Evolutionary conservation across 2,797 vertebrate species (phyloP).

Genomic region (Pangasius larnaudii): DNA sequence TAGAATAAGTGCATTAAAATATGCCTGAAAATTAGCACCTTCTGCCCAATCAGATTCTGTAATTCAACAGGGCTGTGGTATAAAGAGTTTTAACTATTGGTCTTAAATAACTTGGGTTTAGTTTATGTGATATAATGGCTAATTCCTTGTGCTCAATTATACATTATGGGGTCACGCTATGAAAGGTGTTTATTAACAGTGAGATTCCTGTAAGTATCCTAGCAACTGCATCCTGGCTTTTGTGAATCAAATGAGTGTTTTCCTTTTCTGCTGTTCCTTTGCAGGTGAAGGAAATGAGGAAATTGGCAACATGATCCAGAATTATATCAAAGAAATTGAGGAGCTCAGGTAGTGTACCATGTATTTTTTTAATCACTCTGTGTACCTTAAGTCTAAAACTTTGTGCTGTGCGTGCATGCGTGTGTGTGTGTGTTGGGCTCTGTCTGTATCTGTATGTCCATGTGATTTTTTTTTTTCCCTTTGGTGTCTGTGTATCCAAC

Average conservation of each 20-base stretch:
- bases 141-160: neutral
- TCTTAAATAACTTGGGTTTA: slow-evolving; percentile 3
- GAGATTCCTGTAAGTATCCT: neutral
- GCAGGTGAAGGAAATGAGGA: slow-evolving; percentile 94
- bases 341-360: slow-evolving; percentile 85
- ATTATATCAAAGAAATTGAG: slow-evolving; percentile 98
- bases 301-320: slow-evolving; percentile 95
- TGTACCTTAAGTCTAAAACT: neutral
- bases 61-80: neutral
- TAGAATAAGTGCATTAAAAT: neutral
- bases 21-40: neutral
- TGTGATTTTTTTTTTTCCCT: neutral
- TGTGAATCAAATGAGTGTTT: neutral
- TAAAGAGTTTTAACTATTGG: too few species aligned
- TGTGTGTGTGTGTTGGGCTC: neutral
- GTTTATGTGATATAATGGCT: neutral
- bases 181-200: neutral
- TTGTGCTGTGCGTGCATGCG: neutral
- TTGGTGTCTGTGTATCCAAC: neutral
- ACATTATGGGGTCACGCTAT: neutral
- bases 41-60: neutral
- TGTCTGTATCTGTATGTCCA: neutral
- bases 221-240: neutral
- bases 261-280: neutral
- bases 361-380: neutral